Conservation (phyloP, 2,888 invertebrate genomes). For the Elgonia sp. region DNA sequence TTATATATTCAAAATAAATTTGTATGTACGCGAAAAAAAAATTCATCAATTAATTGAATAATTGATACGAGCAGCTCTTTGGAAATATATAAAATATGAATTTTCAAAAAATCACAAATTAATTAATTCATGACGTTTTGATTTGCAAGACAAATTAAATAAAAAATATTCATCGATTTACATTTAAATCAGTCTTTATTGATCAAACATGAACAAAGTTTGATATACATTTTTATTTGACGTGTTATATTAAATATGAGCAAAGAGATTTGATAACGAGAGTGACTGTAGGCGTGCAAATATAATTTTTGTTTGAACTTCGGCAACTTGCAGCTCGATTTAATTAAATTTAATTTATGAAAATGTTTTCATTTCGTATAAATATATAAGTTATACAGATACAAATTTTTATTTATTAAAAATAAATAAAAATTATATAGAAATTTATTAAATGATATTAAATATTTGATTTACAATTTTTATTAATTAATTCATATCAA, state of each 20-base stretch:
- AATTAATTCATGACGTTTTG: conserved; percentile 46
- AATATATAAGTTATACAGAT: no score
- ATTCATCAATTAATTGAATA: not conserved
- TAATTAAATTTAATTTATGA: conserved; percentile 25
- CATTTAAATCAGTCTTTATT: conserved; percentile 42
- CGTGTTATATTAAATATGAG: conserved; percentile 13
- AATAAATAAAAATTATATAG: not conserved
- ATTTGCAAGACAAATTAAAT: conserved; percentile 33
- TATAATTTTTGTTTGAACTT: conserved; percentile 36
- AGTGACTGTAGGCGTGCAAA: conserved; percentile 29
- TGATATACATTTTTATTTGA: conserved; percentile 36
- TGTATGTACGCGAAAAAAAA: no score
- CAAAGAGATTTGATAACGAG: conserved; percentile 15
- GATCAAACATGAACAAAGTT: conserved; percentile 34
- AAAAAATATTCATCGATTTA: conserved; percentile 13
- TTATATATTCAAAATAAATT: no score
- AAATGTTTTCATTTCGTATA: not conserved
- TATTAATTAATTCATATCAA: no score
- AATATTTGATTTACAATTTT: not conserved
- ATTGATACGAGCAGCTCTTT: not conserved
- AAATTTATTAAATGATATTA: not conserved
- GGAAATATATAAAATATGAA: no score
- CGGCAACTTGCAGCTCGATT: not conserved
- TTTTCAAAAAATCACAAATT: conserved; percentile 12
- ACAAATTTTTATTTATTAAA: not conserved